Evolutionary conservation across 2,888 invertebrate species (phyloP), one percentile per base, ranked within the genome.

Genomic region (Quadriops clusia): DNA sequence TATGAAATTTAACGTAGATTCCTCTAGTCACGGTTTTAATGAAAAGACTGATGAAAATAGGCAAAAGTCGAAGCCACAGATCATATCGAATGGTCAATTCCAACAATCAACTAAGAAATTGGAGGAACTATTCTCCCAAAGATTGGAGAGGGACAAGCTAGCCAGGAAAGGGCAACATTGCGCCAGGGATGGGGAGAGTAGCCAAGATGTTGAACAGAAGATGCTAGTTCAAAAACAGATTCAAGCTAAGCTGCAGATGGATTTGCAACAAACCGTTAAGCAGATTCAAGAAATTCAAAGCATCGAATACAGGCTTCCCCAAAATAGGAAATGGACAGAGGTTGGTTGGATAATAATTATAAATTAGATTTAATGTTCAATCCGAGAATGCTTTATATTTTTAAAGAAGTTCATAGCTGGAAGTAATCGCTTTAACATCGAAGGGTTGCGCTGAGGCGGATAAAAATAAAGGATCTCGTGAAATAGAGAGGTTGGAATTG

Each of bases 221-320:
- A 51, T 61, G 50, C 38, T 45, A 34, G 46, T 59, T n/a, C 60
- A 61, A 37, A 57, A 57, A 35, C 61, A 63, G 42, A 53, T 64
- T 28, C 62, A 64, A 34, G 59, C 58, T 33, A 63, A 62, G 42
- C 39, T 64, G 23, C 61, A 63, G 24, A 61, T 61, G 7, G 64
- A 64, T 50, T 46, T 64, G 40, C 59, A 63, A 38, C 58, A 62
- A 40, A 63, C 64, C 7, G 64, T 64, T 10, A 63, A 63, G 39
- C 60, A 61, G 33, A 64, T 64, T 30, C 64, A 64, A 45, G 63
- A 63, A 40, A 61, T 61, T 32, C 62, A 63, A 45, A 59, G 60
- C 40, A 61, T 60, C 31, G 64, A 64, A 43, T 43, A 57, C 37
- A 43, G 61, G 36, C 42, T 58, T 39, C 63, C 63, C 13, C 64